A percentile compares a stretch with the other conserved stretches of the same genome.
phyloP scores from a whole-genome alignment of 2,888 invertebrate genomes.

The Cryptus viduatorius region DNA sequence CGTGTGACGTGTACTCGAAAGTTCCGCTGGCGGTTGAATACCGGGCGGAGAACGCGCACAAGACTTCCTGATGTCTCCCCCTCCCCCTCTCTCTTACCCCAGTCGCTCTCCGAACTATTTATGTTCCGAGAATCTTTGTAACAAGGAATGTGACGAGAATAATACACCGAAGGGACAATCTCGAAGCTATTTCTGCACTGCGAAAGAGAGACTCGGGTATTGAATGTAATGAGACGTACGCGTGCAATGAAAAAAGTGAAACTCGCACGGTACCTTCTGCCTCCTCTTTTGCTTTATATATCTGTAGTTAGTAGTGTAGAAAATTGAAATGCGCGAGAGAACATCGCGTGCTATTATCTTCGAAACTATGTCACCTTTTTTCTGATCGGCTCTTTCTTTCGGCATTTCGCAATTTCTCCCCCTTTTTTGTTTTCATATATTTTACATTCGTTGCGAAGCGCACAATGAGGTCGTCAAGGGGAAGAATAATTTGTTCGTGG shows the following conservation, averaged over 20 bases:
- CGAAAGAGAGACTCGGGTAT: slow-evolving; percentile 30
- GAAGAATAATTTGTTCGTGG: background rate
- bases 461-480: background rate
- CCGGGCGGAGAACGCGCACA: slow-evolving; percentile 23
- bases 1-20: slow-evolving; percentile 58
- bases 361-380: slow-evolving; percentile 60
- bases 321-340: slow-evolving; percentile 27
- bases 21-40: slow-evolving; percentile 47
- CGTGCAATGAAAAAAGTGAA: slow-evolving; percentile 58
- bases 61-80: slow-evolving; percentile 37
- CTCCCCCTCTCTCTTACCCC: background rate
- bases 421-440: slow-evolving; percentile 30
- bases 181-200: slow-evolving; percentile 55
- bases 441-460: background rate
- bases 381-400: slow-evolving; percentile 45
- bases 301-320: background rate
- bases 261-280: slow-evolving; percentile 43
- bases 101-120: background rate
- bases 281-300: background rate
- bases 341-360: slow-evolving; percentile 48
- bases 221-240: slow-evolving; percentile 10
- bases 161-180: slow-evolving; percentile 47
- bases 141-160: slow-evolving; percentile 41
- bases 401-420: slow-evolving; percentile 26
- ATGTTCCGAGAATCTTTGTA: slow-evolving; percentile 33